Base-by-base conservation (phyloP, 2,888 invertebrate species). In the Limnephilus lunatus region DNA sequence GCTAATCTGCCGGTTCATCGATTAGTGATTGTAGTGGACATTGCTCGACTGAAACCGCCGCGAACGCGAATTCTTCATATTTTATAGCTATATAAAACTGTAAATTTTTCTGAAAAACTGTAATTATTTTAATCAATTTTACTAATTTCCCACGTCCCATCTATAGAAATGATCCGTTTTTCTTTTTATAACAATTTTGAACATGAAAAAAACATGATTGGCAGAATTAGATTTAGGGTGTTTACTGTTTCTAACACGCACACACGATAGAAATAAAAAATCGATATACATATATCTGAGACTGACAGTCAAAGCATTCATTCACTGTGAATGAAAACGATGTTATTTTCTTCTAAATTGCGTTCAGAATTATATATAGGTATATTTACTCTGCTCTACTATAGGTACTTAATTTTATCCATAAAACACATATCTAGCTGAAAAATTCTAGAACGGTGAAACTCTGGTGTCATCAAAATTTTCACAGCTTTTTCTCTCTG, bases 1-100 rank as follows among this genome's bases (percentile, higher is more conserved):
- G 82, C 82, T 35, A 83, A 83, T 83, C 82, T 31, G 82, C 32
- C 82, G 68, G 25, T n/a, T 68, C 68, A 68, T 68, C 82, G 31
- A 83, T 83, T 83, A 83, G 32, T 83, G 82, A 31, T 3, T 35
- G 32, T 9, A 68, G 9, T 68, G 68, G 68, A 68, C 68, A 68
- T 68, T 68, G 68, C 68, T 68, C 68, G 25, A 68, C 68, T 68
- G 68, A 68, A 68, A 68, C 68, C 14, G 68, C 68, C 68, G 68
- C 7, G 68, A 68, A 68, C 68, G 68, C 68, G 68, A 68, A 68
- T 68, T 68, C 68, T 68, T 68, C 68, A 68, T 68, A 68, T 68
- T 68, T 68, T 68, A 68, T 68, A n/a, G 68, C 68, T n/a, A n/a
- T n/a, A 9, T 25, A 9, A n/a, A 68, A 68, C 68, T 9, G 68